Percentiles rank a stretch among this genome's conserved stretches.
Conservation (phyloP, 1,140 invertebrate species). For the Eulimnadia texana region DNA sequence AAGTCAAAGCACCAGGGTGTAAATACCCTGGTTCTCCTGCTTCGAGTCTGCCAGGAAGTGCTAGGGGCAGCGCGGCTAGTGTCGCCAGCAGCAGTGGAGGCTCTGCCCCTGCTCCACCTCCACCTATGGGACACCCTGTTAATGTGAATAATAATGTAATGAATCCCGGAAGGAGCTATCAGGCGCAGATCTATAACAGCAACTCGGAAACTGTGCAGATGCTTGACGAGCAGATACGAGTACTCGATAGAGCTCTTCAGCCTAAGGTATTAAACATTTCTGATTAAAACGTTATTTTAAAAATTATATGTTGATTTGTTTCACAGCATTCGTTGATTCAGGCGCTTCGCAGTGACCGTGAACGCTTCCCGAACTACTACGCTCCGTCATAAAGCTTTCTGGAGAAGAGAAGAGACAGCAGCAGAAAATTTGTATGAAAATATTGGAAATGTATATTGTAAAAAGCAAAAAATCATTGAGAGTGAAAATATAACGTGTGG, state of each 20-base stretch:
- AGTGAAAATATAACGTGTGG: too few species aligned
- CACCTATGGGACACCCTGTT: neutral
- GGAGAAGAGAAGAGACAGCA: slow-evolving; percentile 5
- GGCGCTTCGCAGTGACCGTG: slow-evolving; percentile 61
- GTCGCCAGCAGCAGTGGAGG: slow-evolving; percentile 10
- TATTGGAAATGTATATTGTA: too few species aligned
- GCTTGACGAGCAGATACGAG: slow-evolving; percentile 12
- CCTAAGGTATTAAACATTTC: slow-evolving; percentile 7
- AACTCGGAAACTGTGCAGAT: neutral
- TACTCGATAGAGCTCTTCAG: slow-evolving; percentile 6
- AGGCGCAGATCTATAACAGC: neutral
- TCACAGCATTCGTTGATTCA: slow-evolving; percentile 55
- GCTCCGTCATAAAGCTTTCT: slow-evolving; percentile 50
- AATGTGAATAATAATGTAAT: neutral
- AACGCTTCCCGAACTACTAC: slow-evolving; percentile 63
- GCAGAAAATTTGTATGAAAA: too few species aligned
- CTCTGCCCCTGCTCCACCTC: neutral
- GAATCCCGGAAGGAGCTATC: slow-evolving; percentile 1
- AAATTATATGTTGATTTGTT: slow-evolving; percentile 14
- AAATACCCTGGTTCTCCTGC: slow-evolving; percentile 16
- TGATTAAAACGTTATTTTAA: neutral
- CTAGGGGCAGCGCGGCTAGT: slow-evolving; percentile 12
- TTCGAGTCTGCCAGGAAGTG: slow-evolving; percentile 16
- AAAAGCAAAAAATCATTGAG: too few species aligned
- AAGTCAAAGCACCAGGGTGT: slow-evolving; percentile 11